Evolutionary conservation across 2,888 invertebrate genomes (phyloP).

Genomic region (Pyrrhia umbra): DNA sequence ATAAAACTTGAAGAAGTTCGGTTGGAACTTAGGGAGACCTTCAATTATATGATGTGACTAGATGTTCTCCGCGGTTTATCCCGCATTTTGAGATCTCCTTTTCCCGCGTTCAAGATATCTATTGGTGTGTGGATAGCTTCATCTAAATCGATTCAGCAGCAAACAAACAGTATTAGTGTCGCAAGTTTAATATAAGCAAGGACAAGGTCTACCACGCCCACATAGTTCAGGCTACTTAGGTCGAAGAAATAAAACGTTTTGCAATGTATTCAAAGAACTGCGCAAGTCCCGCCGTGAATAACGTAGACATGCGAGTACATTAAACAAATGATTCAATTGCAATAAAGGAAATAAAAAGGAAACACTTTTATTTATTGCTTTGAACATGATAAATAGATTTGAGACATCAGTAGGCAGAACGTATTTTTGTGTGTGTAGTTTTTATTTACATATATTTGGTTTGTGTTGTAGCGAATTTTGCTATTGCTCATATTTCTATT

Average conservation of each 20-base stretch:
- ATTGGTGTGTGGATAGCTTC: no score
- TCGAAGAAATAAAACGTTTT: constrained; percentile 18
- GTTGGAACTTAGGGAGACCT: no score
- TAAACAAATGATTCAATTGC: constrained; percentile 33
- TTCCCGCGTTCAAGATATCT: no score
- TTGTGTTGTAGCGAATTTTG: background rate
- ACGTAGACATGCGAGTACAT: constrained; percentile 16
- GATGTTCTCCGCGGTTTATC: no score
- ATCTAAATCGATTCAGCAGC: no score
- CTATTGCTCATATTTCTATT: background rate
- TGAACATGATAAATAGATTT: constrained; percentile 18
- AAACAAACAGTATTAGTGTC: no score
- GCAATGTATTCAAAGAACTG: constrained; percentile 29
- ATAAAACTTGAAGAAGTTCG: background rate
- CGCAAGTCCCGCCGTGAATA: constrained; percentile 38
- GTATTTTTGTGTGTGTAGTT: background rate
- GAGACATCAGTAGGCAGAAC: background rate
- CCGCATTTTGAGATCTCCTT: no score
- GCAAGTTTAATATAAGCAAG: no score
- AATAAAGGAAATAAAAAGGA: constrained; percentile 48
- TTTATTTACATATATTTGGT: background rate
- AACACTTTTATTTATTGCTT: constrained; percentile 35
- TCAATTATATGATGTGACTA: no score
- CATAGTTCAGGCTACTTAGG: background rate
- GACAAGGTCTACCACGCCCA: background rate